A percentile compares a stretch with the other conserved stretches of the same genome.
These are phyloP conservation scores for Burhinus bistriatus DNA, from an alignment of 2,113 vertebrate genomes.

Conservation along the genomic window DNA sequence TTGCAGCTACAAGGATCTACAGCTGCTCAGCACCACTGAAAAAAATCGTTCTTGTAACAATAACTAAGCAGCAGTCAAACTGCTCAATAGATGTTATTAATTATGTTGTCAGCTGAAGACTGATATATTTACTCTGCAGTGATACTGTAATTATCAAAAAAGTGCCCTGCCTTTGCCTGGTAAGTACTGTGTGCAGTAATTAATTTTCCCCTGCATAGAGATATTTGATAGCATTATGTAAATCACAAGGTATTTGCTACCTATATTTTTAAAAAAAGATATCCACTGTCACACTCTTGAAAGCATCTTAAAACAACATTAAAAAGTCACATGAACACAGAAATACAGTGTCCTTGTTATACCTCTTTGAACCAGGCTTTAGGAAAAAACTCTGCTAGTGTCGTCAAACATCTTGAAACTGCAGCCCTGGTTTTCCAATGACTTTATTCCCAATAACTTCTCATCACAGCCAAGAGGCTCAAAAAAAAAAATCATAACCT, in stretches of 20 bases:
- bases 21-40: neutral
- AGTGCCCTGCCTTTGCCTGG: conserved; percentile 5
- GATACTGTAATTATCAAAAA: conserved; percentile 19
- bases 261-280: neutral
- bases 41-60: neutral
- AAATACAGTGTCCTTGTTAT: neutral
- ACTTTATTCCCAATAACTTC: neutral
- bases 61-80: neutral
- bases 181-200: conserved; percentile 1
- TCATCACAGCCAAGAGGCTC: neutral
- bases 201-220: neutral
- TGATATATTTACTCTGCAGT: conserved; percentile 4
- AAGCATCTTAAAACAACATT: neutral
- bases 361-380: neutral
- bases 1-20: neutral
- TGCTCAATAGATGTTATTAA: conserved; percentile 4
- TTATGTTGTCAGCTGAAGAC: conserved; percentile 2
- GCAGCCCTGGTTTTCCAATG: neutral
- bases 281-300: neutral
- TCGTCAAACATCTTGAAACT: neutral
- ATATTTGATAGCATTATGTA: neutral
- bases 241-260: neutral
- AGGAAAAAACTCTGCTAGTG: neutral
- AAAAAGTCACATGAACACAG: neutral
- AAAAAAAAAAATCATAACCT: neutral